These are phyloP conservation scores for Linnaemya tessellans DNA, from an alignment of 2,888 invertebrate species.

Conservation along the genomic window DNA sequence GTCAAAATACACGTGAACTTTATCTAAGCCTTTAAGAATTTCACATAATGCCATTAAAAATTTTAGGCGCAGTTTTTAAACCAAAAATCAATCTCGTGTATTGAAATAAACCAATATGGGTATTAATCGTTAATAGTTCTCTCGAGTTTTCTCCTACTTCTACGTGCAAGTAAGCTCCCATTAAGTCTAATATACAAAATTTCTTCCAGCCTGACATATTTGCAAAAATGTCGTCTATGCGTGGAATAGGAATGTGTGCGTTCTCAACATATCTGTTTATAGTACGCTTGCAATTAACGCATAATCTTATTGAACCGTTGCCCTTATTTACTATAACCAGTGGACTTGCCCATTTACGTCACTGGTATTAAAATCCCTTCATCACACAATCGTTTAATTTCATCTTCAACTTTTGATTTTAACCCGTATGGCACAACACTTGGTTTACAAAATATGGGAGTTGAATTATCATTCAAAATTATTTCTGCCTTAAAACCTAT, in stretches of 20 bases:
- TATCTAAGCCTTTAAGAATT: conserved; percentile 32
- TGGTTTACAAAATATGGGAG: no score
- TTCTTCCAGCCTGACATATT: conserved; percentile 50
- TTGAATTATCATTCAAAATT: no score
- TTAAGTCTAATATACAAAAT: conserved; percentile 58
- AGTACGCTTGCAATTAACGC: conserved; percentile 60
- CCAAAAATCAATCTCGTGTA: conserved; percentile 53
- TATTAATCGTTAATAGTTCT: conserved; percentile 59
- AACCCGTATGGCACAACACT: no score
- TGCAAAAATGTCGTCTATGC: conserved; percentile 64
- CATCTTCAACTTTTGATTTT: no score
- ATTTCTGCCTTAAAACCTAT: conserved; percentile 23
- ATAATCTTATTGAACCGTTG: conserved; percentile 54
- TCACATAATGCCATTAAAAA: no score
- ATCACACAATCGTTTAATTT: no score
- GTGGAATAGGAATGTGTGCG: conserved; percentile 51
- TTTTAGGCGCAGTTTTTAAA: no score
- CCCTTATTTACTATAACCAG: no score
- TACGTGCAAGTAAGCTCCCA: conserved; percentile 53
- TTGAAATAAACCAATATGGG: conserved; percentile 58
- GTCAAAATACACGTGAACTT: conserved; percentile 43
- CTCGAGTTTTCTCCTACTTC: conserved; percentile 35
- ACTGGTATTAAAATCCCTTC: no score
- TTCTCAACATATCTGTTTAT: conserved; percentile 54
- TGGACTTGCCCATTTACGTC: conserved; percentile 58